These are phyloP conservation scores for Samia ricini DNA, from an alignment of 1,140 invertebrate species.

Conservation along the genomic window DNA sequence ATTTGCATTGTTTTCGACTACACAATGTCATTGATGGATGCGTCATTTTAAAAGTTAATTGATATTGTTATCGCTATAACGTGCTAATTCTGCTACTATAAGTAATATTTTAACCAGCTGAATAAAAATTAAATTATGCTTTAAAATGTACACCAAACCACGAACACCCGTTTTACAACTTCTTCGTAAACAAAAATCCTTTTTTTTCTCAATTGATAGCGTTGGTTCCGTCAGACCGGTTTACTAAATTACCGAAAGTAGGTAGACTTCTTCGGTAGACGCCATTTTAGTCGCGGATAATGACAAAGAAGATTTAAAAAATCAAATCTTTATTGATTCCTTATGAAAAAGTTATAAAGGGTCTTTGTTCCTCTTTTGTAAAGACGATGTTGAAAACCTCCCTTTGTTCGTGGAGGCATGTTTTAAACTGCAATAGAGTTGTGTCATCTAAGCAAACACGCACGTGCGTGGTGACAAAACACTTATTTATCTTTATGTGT, in stretches of 20 bases:
- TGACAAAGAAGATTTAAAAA: not conserved
- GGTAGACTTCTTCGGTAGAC: not conserved
- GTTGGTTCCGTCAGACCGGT: slow-evolving; percentile 25
- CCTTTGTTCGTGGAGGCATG: slow-evolving; percentile 32
- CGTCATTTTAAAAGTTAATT: not conserved
- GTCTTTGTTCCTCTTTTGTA: slow-evolving; percentile 16
- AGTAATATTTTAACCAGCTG: too few relatives aligned
- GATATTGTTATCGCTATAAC: not conserved
- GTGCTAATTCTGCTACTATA: too few relatives aligned
- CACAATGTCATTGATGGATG: not conserved
- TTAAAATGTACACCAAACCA: not conserved
- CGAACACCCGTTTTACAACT: not conserved
- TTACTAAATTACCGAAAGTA: slow-evolving; percentile 25
- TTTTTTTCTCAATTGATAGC: slow-evolving; percentile 26
- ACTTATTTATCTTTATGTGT: slow-evolving; percentile 52
- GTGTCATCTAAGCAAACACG: slow-evolving; percentile 32
- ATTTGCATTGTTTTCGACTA: slow-evolving; percentile 15
- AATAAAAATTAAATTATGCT: too few relatives aligned
- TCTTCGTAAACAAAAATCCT: slow-evolving; percentile 2
- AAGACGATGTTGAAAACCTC: slow-evolving; percentile 8
- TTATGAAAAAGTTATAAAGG: slow-evolving; percentile 15
- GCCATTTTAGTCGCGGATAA: not conserved
- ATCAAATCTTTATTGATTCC: slow-evolving; percentile 11
- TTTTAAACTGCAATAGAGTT: slow-evolving; percentile 23
- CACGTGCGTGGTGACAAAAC: slow-evolving; percentile 48